Evolutionary conservation across 1,140 invertebrate species (phyloP).

Genomic region (Drosophila murphyi): DNA sequence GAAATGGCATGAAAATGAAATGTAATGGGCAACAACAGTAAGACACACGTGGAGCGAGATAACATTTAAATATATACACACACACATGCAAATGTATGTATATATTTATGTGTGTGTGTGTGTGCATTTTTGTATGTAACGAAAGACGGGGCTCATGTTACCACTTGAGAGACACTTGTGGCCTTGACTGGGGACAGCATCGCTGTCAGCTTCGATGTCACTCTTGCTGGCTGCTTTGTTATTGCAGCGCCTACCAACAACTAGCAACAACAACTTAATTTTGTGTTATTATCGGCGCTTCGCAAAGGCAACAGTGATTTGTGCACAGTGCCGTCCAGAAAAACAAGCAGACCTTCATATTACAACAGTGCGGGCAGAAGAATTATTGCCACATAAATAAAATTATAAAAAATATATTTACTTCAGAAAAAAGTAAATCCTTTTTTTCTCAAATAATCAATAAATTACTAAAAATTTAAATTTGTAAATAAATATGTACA

Average conservation of each 20-base stretch:
- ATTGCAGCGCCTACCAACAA: constrained; percentile 10
- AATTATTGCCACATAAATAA: not conserved
- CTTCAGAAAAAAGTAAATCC: too few relatives aligned
- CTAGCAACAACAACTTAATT: constrained; percentile 59
- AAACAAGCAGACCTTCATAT: not conserved
- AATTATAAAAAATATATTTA: not conserved
- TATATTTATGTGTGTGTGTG: constrained; percentile 12
- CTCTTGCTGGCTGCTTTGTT: not conserved
- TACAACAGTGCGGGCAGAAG: not conserved
- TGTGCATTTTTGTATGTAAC: constrained; percentile 4
- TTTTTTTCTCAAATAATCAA: not conserved
- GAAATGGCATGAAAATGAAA: constrained; percentile 73
- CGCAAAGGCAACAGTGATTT: constrained; percentile 23
- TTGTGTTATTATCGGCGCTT: constrained; percentile 61
- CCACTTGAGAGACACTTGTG: constrained; percentile 12
- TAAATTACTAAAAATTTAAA: not conserved
- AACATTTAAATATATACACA: constrained; percentile 50
- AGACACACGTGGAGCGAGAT: constrained; percentile 14
- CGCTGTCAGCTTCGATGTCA: constrained; percentile 10
- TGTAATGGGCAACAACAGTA: constrained; percentile 61
- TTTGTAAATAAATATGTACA: not conserved
- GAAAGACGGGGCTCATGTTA: constrained; percentile 16
- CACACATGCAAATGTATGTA: constrained; percentile 10
- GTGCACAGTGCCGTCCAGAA: constrained; percentile 28
- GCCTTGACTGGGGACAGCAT: constrained; percentile 11